Conservation (phyloP, 2,888 invertebrate species). For the Cepaea hortensis region DNA sequence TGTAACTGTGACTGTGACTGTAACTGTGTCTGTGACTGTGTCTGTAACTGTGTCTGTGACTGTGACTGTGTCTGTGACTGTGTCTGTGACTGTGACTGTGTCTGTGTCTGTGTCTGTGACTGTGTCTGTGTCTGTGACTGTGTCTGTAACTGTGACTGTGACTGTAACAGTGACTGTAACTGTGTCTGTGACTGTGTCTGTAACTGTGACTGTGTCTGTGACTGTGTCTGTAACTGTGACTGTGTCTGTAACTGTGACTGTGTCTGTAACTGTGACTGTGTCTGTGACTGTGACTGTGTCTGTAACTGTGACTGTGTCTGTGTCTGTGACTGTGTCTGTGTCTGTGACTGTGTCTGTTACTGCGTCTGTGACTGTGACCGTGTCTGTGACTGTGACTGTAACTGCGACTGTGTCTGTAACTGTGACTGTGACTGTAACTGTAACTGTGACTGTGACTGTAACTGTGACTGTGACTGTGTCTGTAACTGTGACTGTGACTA, state of each 20-base stretch:
- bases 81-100: too few relatives aligned
- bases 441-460: not conserved
- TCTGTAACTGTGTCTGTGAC: too few relatives aligned
- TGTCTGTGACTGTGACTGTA: not conserved
- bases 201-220: not conserved
- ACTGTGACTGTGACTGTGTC: not conserved
- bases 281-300: not conserved
- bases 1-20: too few relatives aligned
- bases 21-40: too few relatives aligned
- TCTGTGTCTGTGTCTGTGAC: not conserved
- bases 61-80: too few relatives aligned
- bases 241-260: not conserved
- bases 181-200: not conserved
- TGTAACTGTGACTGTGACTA: too few relatives aligned
- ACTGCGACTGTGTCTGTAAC: not conserved
- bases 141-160: not conserved
- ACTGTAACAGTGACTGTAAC: too few relatives aligned
- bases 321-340: not conserved
- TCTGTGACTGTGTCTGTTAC: too few relatives aligned
- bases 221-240: not conserved
- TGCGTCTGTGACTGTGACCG: not conserved
- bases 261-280: not conserved
- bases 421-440: not conserved
- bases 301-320: not conserved
- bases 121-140: not conserved